Percentiles rank a stretch among this genome's conserved stretches.
Conservation (phyloP, 23 tunicate genomes). For the Trididemnum miniatum region DNA sequence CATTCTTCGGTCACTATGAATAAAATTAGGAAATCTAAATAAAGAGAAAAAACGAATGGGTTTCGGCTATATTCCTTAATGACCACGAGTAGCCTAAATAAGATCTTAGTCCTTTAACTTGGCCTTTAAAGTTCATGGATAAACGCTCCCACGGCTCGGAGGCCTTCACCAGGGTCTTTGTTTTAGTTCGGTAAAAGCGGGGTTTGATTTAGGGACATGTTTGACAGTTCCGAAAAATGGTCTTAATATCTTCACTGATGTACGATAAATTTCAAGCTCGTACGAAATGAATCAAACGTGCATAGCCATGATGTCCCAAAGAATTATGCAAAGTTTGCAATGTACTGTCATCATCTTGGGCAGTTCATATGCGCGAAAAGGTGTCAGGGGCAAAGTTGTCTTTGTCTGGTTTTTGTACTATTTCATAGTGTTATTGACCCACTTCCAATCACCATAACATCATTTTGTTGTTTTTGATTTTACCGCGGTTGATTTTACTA, state of each 20-base stretch:
- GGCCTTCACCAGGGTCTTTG: constrained; percentile 8
- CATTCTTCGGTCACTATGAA: neutral
- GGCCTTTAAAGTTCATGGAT: constrained; percentile 35
- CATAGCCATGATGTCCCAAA: constrained; percentile 7
- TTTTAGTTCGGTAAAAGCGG: neutral
- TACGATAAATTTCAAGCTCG: constrained; percentile 17
- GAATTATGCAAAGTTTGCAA: neutral
- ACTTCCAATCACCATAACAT: constrained; percentile 27
- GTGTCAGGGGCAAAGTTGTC: constrained; percentile 11
- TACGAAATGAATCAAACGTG: neutral
- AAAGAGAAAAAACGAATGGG: constrained; percentile 23
- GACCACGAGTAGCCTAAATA: constrained; percentile 30
- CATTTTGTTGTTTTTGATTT: constrained; percentile 42
- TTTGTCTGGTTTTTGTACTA: neutral
- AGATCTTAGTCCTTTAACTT: constrained; percentile 16
- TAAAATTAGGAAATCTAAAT: constrained; percentile 4
- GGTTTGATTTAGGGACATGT: constrained; percentile 37
- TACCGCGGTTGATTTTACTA: neutral
- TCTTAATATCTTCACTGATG: neutral
- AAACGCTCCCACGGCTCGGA: constrained; percentile 31
- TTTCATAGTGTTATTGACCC: constrained; percentile 2
- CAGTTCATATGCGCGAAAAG: neutral
- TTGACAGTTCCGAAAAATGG: neutral
- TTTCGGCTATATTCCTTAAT: constrained; percentile 32
- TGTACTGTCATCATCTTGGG: neutral